Base-by-base conservation (phyloP, 2,888 invertebrate species). In the Dolichopus griseipennis region DNA sequence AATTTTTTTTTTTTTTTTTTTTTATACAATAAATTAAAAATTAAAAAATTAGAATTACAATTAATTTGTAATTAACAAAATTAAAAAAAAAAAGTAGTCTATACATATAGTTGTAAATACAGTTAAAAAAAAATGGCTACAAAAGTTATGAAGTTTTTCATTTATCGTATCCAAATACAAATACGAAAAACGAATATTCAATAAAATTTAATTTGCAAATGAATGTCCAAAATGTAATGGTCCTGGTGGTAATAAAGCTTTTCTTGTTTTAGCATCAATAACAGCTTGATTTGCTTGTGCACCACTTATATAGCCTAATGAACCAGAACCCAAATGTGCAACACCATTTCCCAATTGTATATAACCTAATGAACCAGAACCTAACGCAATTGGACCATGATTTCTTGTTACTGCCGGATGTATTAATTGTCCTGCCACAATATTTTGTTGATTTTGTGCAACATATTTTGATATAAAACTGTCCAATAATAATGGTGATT, bases 341-440 rank as follows among this genome's bases (percentile, higher is more conserved):
- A 76, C 79, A 21, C 82, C 82, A 69, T 81, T 81, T 65, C 81
- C 74, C 61, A 79, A 70, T 0, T 78, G 77, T 6, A 82, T 78
- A 68, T 78, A 81, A 4, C 82, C 82, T 66, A 82, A 71, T 6
- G 80, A 78, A 0, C 82, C 82, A 0, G 82, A 82, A 2, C 82
- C 82, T 65, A 82, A 66, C 4, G 82, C 79, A 33, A 82, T 68
- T 10, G 73, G 72, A 62, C 73, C 74, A 71, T 73, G 74, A 69
- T 70, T 72, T 52, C 67, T 68, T 22, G 70, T 66, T n/a, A 69
- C 66, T 21, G 70, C 66, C n/a, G 70, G 69, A 37, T 69, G 70
- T 27, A 27, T 15, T 18, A 52, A 20, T 66, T 64, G 33, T 10
- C 63, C 63, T 15, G 15, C 10, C 15, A 18, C 0, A 21, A n/a